Conservation (phyloP, 2,888 invertebrate genomes). For the Phalera bucephala region DNA sequence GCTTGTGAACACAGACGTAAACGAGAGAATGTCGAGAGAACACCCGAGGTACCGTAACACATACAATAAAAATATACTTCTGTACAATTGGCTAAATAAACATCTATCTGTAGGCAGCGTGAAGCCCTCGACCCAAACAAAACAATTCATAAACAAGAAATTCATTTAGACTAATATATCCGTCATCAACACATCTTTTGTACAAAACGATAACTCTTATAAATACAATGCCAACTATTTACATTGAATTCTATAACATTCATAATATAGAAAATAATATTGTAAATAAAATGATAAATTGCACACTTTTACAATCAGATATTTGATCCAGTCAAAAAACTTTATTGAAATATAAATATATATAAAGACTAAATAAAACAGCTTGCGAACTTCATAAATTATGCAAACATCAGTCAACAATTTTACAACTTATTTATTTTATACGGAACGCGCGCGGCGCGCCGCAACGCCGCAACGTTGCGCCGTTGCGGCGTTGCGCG, state of each 20-base stretch:
- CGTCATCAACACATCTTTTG: constrained; percentile 48
- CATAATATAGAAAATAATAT: constrained; percentile 32
- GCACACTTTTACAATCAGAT: constrained; percentile 71
- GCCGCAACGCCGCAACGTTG: no score
- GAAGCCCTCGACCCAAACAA: constrained; percentile 16
- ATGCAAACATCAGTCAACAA: constrained; percentile 42
- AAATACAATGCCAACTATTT: constrained; percentile 57
- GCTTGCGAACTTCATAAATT: constrained; percentile 64
- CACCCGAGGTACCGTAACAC: constrained; percentile 23
- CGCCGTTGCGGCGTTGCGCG: no score
- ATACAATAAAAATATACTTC: constrained; percentile 25
- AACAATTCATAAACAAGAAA: constrained; percentile 29
- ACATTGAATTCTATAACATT: constrained; percentile 48
- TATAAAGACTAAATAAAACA: constrained; percentile 51
- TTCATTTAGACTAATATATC: constrained; percentile 38
- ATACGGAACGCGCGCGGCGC: background rate
- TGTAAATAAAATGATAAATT: constrained; percentile 58
- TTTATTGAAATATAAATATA: constrained; percentile 46
- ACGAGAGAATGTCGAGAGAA: constrained; percentile 21
- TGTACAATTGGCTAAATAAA: constrained; percentile 30
- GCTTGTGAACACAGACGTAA: constrained; percentile 33
- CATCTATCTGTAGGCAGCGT: constrained; percentile 24
- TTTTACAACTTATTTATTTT: constrained; percentile 1
- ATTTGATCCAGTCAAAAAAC: constrained; percentile 79
- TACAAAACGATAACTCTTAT: constrained; percentile 59